Evolutionary conservation across 2,113 vertebrate species (phyloP), one percentile per base, ranked within the genome.

Genomic region (Picathartes gymnocephalus): DNA sequence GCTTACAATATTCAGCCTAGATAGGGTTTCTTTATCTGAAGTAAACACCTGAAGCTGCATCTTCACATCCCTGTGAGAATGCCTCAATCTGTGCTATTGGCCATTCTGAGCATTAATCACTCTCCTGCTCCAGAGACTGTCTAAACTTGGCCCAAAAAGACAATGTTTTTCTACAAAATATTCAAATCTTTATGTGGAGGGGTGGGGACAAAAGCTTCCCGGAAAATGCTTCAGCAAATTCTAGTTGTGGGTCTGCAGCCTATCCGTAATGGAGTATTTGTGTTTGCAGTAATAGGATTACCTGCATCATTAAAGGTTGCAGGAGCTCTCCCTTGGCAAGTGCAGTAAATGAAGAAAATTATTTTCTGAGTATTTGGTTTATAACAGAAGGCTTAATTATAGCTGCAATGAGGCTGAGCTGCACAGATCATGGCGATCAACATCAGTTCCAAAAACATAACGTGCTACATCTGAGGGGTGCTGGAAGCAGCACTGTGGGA

Each of bases 311-410:
- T 92, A 90, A 94, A 92, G 68, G 76, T 24, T 83, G 64, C 85
- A 93, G 85, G 24, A 94, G 33, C 39, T 91, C 27, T 87, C 54
- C 61, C 44, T 62, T 86, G 68, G 62, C 88, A 94, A 88, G 60
- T 92, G 72, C n/a, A 64, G 56, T 18, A 88, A 95, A 69, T 7
- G 19, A 62, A 95, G 51, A 88, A 92, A 94, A 90, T 37, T 0
- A 45, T 91, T 91, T 95, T 92, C 80, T 76, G 65, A 86, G 28
- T 74, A 64, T 93, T 86, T 92, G n/a, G 62, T 90, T 88, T 86
- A 51, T 47, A 93, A 90, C 85, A 93, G 95, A 96, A 94, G 50
- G 39, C 37, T 94, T 93, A 92, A 95, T 96, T 95, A 86, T 7
- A 62, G 71, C 66, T 90, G 51, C 94, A 88, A 60, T 39, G 64